Conservation (phyloP, 2,113 vertebrate genomes). For the Megalops atlanticus region DNA sequence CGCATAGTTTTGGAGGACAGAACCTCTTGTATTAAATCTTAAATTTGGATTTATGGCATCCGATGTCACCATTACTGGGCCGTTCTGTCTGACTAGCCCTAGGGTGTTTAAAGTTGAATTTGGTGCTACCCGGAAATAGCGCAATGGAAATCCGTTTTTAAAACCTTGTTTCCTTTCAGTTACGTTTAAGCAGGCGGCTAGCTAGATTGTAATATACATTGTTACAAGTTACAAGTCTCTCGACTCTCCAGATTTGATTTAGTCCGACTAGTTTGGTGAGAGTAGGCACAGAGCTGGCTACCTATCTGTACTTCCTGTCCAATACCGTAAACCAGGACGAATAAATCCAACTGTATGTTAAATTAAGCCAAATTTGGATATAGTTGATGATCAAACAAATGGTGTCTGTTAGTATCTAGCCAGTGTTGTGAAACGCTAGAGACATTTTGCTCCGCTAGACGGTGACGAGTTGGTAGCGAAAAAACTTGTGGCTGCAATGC, state of each 20-base stretch:
- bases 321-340: not conserved
- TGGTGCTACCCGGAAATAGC: not conserved
- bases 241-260: no score
- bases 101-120: not conserved
- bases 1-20: not conserved
- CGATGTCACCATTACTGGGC: not conserved
- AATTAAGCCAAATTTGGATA: not conserved
- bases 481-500: constrained; percentile 6
- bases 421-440: not conserved
- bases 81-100: not conserved
- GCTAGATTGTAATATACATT: no score
- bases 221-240: no score
- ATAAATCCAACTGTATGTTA: not conserved
- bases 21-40: not conserved
- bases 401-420: no score
- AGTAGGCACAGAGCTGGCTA: no score
- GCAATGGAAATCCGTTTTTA: not conserved
- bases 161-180: no score
- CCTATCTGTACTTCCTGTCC: not conserved
- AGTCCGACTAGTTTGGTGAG: no score
- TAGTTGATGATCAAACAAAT: not conserved
- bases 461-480: not conserved
- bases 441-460: not conserved
- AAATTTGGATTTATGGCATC: constrained; percentile 10
- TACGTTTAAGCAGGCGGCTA: no score